Conservation (phyloP, 2,888 invertebrate genomes). For the Corbicula japonica region DNA sequence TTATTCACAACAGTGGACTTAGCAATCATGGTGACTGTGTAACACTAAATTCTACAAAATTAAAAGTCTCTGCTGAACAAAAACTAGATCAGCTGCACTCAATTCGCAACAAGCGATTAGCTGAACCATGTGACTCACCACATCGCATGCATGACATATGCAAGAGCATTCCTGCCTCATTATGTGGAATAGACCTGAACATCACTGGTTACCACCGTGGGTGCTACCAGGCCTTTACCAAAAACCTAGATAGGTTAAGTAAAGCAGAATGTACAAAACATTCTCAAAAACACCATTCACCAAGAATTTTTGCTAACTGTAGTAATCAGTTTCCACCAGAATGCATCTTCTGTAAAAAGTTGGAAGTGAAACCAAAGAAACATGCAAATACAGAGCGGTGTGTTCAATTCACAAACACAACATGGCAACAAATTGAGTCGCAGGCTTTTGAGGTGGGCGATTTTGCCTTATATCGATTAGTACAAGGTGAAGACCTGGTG, state of each 20-base stretch:
- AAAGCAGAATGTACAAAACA: not conserved
- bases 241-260: constrained; percentile 19
- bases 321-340: not conserved
- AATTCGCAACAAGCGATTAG: too few relatives aligned
- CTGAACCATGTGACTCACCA: too few relatives aligned
- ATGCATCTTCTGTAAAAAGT: not conserved
- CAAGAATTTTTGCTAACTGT: not conserved
- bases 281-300: not conserved
- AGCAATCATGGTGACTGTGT: too few relatives aligned
- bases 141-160: not conserved
- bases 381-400: not conserved
- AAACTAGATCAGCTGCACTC: too few relatives aligned
- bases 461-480: not conserved
- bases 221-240: constrained; percentile 25
- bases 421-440: not conserved
- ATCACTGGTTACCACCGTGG: constrained; percentile 31
- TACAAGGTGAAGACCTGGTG: not conserved
- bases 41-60: too few relatives aligned
- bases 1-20: too few relatives aligned
- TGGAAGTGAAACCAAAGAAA: too few relatives aligned
- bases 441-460: not conserved
- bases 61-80: too few relatives aligned
- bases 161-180: not conserved
- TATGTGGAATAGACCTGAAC: not conserved
- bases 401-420: not conserved